These are phyloP conservation scores for Sinonovacula constricta DNA, from an alignment of 1,140 invertebrate species.

Conservation along the genomic window DNA sequence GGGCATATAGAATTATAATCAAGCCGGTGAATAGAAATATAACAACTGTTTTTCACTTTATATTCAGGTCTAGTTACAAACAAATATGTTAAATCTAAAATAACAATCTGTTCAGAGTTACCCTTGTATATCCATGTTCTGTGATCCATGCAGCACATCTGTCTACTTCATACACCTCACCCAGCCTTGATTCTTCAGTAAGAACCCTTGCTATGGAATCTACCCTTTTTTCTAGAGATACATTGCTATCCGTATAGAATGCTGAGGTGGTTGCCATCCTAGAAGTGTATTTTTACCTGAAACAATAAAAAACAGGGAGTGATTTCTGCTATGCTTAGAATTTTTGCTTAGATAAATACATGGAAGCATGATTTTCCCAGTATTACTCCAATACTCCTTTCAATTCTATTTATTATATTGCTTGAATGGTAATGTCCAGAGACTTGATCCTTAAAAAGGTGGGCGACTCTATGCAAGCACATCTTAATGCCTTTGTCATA, in stretches of 20 bases:
- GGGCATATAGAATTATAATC: background rate
- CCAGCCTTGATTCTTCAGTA: slow-evolving; percentile 15
- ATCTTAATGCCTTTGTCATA: too few species aligned
- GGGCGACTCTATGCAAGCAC: too few species aligned
- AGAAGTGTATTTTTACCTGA: too few species aligned
- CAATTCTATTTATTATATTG: too few species aligned
- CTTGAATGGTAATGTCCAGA: too few species aligned
- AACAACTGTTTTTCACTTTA: background rate
- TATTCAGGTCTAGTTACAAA: background rate
- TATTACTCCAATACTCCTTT: too few species aligned
- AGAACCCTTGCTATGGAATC: background rate
- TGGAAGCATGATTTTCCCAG: too few species aligned
- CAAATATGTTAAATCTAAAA: background rate
- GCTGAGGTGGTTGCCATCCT: background rate
- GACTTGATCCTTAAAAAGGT: too few species aligned
- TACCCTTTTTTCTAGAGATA: background rate
- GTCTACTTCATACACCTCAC: slow-evolving; percentile 79
- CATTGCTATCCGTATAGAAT: background rate
- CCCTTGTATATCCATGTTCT: slow-evolving; percentile 83
- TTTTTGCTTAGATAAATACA: background rate
- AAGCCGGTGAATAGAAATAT: background rate
- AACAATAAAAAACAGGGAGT: background rate
- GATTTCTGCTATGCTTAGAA: background rate
- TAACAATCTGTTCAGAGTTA: slow-evolving; percentile 72
- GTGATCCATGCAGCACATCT: slow-evolving; percentile 85